Base-by-base conservation (phyloP, 2,113 vertebrate genomes). In the Bagarius yarrelli region DNA sequence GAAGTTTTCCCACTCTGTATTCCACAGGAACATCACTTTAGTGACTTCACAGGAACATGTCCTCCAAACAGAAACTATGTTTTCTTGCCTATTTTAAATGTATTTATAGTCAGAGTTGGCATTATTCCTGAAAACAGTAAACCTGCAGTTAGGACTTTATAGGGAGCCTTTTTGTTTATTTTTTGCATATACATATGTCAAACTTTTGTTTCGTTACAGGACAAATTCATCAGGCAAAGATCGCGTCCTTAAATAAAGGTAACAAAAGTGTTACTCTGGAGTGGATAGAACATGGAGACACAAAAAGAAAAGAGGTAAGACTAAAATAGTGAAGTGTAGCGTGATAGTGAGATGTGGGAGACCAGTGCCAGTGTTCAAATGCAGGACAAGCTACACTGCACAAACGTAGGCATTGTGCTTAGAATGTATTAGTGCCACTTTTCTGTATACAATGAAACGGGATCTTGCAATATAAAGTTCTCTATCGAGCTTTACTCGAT, bases 241-340 rank as follows among this genome's bases (percentile, higher is more conserved):
- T 99, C 86, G 98, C 97, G 30, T 99, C 96, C 12, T 88, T 97
- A 86, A 97, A 98, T 87, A 96, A 97, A 88, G 95, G 98, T 87
- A 97, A 96, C 60, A 96, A 98, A 93, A 98, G 97, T 9, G 95
- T 97, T 85, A 99, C 96, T 13, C 97, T 99, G 88, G 97, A 99
- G 84, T 98, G 97, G 97, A 97, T 98, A 88, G 97, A 99, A 94
- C 98, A 97, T 92, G 96, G 97, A 86, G 96, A 98, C 90, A 97
- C 96, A 84, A 99, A 99, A 94, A 96, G 96, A 86, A 99, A 99
- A 93, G 97, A 98, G 94, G 97, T 97, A 90, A 87, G 82, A 21
- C 2, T 44, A n/a, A 30, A 52, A 83, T 74, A 40, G 64, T 69
- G 60, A 30, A 44, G 59, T 83, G 61, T 47, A 61, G 74, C 64